Evolutionary conservation across 2,113 vertebrate genomes (phyloP), one percentile per base, ranked within the genome.

Genomic region (Hemichromis elongatus): DNA sequence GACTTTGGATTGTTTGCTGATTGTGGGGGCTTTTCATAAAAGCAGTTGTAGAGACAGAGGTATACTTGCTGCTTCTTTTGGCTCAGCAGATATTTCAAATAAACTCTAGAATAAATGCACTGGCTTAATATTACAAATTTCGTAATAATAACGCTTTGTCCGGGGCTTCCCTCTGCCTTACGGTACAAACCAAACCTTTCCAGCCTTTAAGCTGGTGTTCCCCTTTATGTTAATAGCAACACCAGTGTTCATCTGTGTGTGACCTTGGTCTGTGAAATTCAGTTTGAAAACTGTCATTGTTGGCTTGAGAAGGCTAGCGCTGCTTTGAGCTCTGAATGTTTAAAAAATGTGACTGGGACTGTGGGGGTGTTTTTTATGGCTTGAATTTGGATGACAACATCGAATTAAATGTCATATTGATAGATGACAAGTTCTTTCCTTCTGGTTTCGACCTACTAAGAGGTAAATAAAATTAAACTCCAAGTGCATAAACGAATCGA

Each of bases 261-360:
- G 77, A 90, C 85, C 82, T 84, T 82, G 63, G 47, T 45, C 55
- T 56, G 84, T 80, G 73, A 35, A 53, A 45, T 82, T 82, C 14
- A 53, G n/a, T 84, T 7, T 88, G 40, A 45, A 47, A 47, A 42
- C 61, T 82, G 0, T 21, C 75, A 77, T 73, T 18, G 61, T 83
- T 83, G 37, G 35, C 10, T 24, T 40, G n/a, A 0, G 45, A 75
- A n/a, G 45, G 45, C 33, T 35, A 19, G 24, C 66, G 55, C n/a
- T 55, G 12, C 57, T 63, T 30, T 28, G 28, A 89, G 79, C 75
- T 24, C 50, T 3, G 30, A 33, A 8, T 37, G 19, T 66, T 85
- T 55, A 13, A 30, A 35, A 66, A 82, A 47, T 37, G 10, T 77
- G 50, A 81, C 9, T 47, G 10, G 54, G 35, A 70, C 14, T 73